These are phyloP conservation scores for Sprattus sprattus DNA, from an alignment of 2,113 vertebrate genomes.

Conservation along the genomic window DNA sequence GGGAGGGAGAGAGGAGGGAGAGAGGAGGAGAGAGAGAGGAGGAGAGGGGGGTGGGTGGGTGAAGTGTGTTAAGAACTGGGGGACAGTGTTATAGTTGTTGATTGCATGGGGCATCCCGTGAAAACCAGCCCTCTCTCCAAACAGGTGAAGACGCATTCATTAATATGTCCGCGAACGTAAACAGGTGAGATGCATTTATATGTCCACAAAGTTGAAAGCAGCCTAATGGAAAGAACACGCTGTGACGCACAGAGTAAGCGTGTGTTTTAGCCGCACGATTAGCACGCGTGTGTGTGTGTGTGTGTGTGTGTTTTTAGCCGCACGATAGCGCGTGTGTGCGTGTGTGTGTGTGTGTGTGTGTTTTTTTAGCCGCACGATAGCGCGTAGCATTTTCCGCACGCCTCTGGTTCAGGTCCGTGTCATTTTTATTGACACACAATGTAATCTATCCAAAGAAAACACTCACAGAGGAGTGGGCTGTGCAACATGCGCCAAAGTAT, in stretches of 20 bases:
- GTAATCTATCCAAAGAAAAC: conserved; percentile 11
- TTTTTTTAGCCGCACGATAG: background rate
- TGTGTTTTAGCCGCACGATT: no score
- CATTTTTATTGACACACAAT: conserved; percentile 16
- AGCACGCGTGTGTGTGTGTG: no score
- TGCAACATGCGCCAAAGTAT: background rate
- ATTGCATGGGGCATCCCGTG: background rate
- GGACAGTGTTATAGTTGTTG: background rate
- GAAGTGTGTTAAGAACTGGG: background rate
- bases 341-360: no score
- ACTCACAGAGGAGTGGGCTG: background rate
- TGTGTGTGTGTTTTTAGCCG: no score
- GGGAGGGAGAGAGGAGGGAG: no score
- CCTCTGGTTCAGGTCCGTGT: background rate
- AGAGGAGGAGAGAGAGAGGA: background rate
- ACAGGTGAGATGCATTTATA: conserved; percentile 15
- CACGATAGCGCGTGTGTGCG: no score
- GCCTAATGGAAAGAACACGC: conserved; percentile 12
- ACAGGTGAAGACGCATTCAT: conserved; percentile 2
- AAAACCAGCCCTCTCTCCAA: background rate
- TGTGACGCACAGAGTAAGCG: background rate
- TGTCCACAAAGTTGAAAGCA: background rate
- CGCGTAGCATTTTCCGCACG: background rate
- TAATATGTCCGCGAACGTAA: background rate
- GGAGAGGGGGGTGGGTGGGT: background rate